Conservation (phyloP, 2,113 vertebrate species). For the Sebastes schlegelii region DNA sequence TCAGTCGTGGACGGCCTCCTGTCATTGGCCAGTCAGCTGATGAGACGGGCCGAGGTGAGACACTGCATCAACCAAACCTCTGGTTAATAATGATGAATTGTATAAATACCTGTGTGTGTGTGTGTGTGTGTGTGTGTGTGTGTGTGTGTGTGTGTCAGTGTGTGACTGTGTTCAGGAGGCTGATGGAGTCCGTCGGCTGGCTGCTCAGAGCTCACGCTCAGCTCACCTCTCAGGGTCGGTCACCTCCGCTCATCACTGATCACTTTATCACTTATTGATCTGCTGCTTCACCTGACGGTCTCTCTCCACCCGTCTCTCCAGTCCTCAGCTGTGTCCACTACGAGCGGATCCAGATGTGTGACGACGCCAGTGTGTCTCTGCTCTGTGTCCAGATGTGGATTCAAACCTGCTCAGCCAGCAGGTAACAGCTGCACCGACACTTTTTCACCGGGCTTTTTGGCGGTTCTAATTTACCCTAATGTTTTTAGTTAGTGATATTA, state of each 20-base stretch:
- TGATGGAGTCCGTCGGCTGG: slow-evolving; percentile 88
- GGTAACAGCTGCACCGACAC: slow-evolving; percentile 75
- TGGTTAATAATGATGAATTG: too few relatives aligned
- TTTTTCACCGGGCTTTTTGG: too few relatives aligned
- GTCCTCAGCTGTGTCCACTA: slow-evolving; percentile 91
- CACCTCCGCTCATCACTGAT: background rate
- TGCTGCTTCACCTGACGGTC: background rate
- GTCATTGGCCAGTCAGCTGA: slow-evolving; percentile 69
- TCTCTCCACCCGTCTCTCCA: slow-evolving; percentile 53
- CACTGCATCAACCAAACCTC: background rate
- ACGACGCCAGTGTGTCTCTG: slow-evolving; percentile 85
- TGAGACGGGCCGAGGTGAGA: slow-evolving; percentile 50
- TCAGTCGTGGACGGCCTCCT: slow-evolving; percentile 70
- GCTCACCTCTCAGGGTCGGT: slow-evolving; percentile 87
- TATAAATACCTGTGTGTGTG: background rate
- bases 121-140: background rate
- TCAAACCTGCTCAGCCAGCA: slow-evolving; percentile 85
- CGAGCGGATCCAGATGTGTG: slow-evolving; percentile 88
- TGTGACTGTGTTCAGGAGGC: background rate
- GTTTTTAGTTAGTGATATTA: too few relatives aligned
- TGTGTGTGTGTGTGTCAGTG: background rate
- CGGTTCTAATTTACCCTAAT: too few relatives aligned
- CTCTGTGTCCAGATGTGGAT: slow-evolving; percentile 87
- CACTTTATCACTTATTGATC: too few relatives aligned
- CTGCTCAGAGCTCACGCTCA: slow-evolving; percentile 85